phyloP scores from a whole-genome alignment of 2,113 vertebrate species.

The Trochalopteron elliotii region DNA sequence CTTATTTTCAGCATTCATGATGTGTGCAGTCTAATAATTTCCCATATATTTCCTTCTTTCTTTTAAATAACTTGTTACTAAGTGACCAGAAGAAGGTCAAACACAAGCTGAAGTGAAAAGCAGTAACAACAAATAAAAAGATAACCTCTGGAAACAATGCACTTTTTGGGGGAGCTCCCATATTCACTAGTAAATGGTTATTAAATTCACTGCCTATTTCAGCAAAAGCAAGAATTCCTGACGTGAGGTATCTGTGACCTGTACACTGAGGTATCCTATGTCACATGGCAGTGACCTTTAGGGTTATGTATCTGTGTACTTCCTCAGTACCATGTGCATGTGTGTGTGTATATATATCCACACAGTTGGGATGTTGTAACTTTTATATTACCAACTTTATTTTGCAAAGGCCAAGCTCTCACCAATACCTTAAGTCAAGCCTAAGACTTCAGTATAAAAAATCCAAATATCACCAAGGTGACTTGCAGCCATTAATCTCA shows the following conservation, averaged over 20 bases:
- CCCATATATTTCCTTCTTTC: neutral
- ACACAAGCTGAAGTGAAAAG: neutral
- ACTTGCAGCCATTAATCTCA: neutral
- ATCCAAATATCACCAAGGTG: neutral
- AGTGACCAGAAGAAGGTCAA: neutral
- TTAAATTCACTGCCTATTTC: neutral
- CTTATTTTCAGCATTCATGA: neutral
- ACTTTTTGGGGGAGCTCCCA: neutral
- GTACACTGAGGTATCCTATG: neutral
- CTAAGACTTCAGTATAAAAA: neutral
- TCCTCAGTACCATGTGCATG: neutral
- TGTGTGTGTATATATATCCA: neutral
- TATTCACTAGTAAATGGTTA: neutral
- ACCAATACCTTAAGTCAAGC: neutral
- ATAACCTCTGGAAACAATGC: neutral
- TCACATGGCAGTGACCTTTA: neutral
- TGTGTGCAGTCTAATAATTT: neutral
- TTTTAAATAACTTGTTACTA: neutral
- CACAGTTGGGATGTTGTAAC: fast-evolving
- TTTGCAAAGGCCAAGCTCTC: neutral
- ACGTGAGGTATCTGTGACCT: neutral
- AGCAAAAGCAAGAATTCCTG: neutral
- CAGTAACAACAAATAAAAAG: neutral
- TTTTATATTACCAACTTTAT: neutral
- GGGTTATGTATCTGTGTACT: neutral